A percentile compares a stretch with the other conserved stretches of the same genome.
These are phyloP conservation scores for Acleris laterana DNA, from an alignment of 2,888 invertebrate genomes.

Conservation along the genomic window DNA sequence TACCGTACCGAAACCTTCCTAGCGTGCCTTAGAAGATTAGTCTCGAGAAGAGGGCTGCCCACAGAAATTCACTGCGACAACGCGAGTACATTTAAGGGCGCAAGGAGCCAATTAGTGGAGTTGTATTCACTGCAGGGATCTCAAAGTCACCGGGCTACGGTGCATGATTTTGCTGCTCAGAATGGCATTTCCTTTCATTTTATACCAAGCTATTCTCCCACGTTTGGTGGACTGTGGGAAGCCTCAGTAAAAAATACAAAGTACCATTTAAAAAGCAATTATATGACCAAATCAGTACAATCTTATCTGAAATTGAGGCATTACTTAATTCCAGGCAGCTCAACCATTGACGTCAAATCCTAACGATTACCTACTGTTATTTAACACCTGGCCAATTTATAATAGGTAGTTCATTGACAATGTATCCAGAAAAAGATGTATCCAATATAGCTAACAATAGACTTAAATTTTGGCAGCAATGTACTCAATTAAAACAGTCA, in stretches of 20 bases:
- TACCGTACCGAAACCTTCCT: slow-evolving; percentile 37
- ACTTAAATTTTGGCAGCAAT: slow-evolving; percentile 24
- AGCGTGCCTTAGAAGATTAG: slow-evolving; percentile 35
- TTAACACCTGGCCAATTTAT: slow-evolving; percentile 53
- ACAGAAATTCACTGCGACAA: slow-evolving; percentile 35
- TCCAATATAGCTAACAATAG: slow-evolving; percentile 2
- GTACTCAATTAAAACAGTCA: slow-evolving; percentile 10
- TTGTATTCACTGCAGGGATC: slow-evolving; percentile 16
- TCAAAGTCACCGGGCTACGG: neutral
- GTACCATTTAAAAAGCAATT: slow-evolving; percentile 40
- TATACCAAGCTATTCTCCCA: slow-evolving; percentile 46
- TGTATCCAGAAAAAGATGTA: slow-evolving; percentile 36
- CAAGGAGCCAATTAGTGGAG: slow-evolving; percentile 27
- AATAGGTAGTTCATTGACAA: slow-evolving; percentile 43
- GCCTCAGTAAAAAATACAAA: slow-evolving; percentile 45
- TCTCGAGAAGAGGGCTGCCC: slow-evolving; percentile 28
- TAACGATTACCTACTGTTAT: slow-evolving; percentile 38
- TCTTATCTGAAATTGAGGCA: slow-evolving; percentile 43
- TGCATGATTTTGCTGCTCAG: slow-evolving; percentile 6
- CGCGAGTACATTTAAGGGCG: slow-evolving; percentile 27
- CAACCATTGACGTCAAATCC: slow-evolving; percentile 43
- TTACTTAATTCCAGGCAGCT: slow-evolving; percentile 45
- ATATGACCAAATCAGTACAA: slow-evolving; percentile 45
- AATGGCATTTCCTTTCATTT: slow-evolving; percentile 44
- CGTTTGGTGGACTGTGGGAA: slow-evolving; percentile 49